These are phyloP conservation scores for Cynopterus brachyotis DNA, from an alignment of 2,113 vertebrate genomes.

Conservation along the genomic window DNA sequence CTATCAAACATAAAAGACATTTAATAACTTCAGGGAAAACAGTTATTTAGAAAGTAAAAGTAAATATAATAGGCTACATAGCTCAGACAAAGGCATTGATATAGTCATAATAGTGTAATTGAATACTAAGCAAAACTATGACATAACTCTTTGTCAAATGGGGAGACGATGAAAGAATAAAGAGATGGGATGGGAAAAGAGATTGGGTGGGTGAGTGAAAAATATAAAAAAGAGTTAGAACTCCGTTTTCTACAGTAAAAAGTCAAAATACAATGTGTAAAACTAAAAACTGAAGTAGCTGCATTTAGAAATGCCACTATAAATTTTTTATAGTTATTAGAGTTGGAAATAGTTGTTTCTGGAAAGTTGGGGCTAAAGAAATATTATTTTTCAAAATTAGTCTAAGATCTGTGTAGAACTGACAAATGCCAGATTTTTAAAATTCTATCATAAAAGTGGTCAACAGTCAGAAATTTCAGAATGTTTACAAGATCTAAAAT, in stretches of 20 bases:
- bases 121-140: not conserved
- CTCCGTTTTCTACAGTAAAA: not conserved
- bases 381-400: not conserved
- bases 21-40: slow-evolving; percentile 8
- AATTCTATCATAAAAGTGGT: not conserved
- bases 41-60: slow-evolving; percentile 1
- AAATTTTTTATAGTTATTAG: not conserved
- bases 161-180: not conserved
- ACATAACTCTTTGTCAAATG: not conserved
- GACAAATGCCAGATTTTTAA: not conserved
- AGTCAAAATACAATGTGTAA: not conserved
- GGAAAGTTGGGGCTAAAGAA: not conserved
- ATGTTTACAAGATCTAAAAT: slow-evolving; percentile 30
- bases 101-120: not conserved
- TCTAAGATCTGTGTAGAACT: not conserved
- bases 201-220: not conserved
- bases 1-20: slow-evolving; percentile 5
- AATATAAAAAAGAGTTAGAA: not conserved
- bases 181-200: not conserved
- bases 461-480: not conserved
- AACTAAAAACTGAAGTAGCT: slow-evolving; percentile 23
- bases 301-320: not conserved
- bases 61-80: not conserved
- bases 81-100: not conserved
- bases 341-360: not conserved